Evolutionary conservation across 2,113 vertebrate species (phyloP).

Genomic region (Heterotis niloticus): DNA sequence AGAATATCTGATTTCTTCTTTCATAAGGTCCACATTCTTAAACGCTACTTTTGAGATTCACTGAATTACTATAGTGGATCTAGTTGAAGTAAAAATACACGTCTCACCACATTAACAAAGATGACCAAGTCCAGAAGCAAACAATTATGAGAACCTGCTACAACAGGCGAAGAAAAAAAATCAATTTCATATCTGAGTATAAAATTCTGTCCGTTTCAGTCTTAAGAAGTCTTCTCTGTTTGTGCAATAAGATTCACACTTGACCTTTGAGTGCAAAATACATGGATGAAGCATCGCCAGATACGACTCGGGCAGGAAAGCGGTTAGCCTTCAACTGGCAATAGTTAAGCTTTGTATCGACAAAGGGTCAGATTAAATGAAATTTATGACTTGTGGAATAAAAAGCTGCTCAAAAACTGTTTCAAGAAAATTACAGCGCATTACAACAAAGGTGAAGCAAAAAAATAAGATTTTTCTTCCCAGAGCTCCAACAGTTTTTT

Average conservation of each 20-base stretch:
- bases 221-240: not conserved
- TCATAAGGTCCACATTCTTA: not conserved
- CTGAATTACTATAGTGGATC: slow-evolving; percentile 16
- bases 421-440: slow-evolving; percentile 17
- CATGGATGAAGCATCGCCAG: not conserved
- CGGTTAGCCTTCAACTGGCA: slow-evolving; percentile 23
- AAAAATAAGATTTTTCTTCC: slow-evolving; percentile 30
- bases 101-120: slow-evolving; percentile 12
- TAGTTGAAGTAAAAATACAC: not conserved
- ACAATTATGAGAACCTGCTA: slow-evolving; percentile 1
- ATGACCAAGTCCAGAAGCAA: not conserved
- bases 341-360: slow-evolving; percentile 27
- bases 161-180: not conserved
- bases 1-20: slow-evolving; percentile 10
- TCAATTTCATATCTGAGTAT: slow-evolving; percentile 4
- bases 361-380: slow-evolving; percentile 26
- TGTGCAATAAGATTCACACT: not conserved
- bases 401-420: slow-evolving; percentile 16
- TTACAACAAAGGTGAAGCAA: slow-evolving; percentile 19
- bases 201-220: slow-evolving; percentile 17
- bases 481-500: not conserved
- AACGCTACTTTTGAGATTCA: slow-evolving; percentile 7
- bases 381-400: slow-evolving; percentile 34
- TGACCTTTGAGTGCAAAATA: slow-evolving; percentile 17
- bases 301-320: not conserved